These are phyloP conservation scores for Alcis repandata DNA, from an alignment of 2,888 invertebrate genomes.

Conservation along the genomic window DNA sequence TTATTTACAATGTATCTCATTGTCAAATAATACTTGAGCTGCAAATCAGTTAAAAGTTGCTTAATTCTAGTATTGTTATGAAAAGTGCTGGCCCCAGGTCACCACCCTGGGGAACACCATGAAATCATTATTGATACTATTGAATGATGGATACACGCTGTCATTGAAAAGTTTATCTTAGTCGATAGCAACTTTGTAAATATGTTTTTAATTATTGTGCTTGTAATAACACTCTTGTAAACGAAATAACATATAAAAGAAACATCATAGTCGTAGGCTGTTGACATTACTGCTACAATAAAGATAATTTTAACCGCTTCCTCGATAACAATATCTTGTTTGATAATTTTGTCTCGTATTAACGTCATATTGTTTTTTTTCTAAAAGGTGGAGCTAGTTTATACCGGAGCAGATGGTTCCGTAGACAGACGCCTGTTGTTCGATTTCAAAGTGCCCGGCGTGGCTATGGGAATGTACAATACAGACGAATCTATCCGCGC, in stretches of 20 bases:
- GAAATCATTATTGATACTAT: constrained; percentile 13
- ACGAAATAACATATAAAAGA: constrained; percentile 32
- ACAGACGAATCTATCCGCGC: constrained; percentile 93
- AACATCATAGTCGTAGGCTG: constrained; percentile 32
- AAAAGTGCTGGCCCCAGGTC: constrained; percentile 9
- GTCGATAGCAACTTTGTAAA: constrained; percentile 33
- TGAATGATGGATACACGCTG: constrained; percentile 1
- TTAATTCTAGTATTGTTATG: not conserved
- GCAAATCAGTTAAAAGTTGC: not conserved
- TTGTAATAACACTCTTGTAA: constrained; percentile 23
- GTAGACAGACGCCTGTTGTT: constrained; percentile 88
- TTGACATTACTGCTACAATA: constrained; percentile 36
- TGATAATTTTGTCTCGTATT: not conserved
- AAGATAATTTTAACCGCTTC: constrained; percentile 32
- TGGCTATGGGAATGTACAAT: constrained; percentile 96
- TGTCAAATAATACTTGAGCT: too few relatives aligned
- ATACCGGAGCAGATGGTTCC: constrained; percentile 88
- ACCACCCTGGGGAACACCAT: constrained; percentile 23
- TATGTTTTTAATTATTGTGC: constrained; percentile 11
- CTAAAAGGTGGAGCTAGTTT: constrained; percentile 90
- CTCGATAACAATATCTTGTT: constrained; percentile 24
- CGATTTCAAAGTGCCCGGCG: constrained; percentile 91
- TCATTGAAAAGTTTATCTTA: constrained; percentile 25
- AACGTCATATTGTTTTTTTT: constrained; percentile 21
- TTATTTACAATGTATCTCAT: too few relatives aligned